Conservation (phyloP, 1,140 invertebrate species). For the Daktulosphaira vitifoliae region DNA sequence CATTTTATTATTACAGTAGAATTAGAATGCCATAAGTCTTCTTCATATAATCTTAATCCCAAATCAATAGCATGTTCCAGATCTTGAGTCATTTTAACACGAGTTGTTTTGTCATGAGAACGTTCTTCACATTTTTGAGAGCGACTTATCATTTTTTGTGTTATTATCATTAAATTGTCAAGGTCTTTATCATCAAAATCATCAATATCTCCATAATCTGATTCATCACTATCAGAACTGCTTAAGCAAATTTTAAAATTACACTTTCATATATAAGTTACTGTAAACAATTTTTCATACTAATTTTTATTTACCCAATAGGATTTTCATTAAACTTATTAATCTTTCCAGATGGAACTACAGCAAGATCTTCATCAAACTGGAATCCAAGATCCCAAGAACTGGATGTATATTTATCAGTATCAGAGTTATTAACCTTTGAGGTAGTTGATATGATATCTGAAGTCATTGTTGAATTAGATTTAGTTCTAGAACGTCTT, state of each 20-base stretch:
- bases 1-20: constrained; percentile 38
- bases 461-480: background rate
- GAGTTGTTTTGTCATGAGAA: constrained; percentile 71
- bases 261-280: constrained; percentile 38
- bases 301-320: constrained; percentile 44
- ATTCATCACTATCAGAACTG: constrained; percentile 63
- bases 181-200: constrained; percentile 89
- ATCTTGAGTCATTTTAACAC: constrained; percentile 88
- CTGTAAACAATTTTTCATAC: background rate
- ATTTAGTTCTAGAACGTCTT: constrained; percentile 10
- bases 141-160: constrained; percentile 56
- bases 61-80: constrained; percentile 90
- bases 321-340: constrained; percentile 67
- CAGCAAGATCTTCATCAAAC: constrained; percentile 90
- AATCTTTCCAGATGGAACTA: constrained; percentile 59
- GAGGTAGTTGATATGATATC: background rate
- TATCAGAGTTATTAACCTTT: constrained; percentile 40
- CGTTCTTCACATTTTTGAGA: constrained; percentile 58
- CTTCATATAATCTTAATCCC: constrained; percentile 89
- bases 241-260: constrained; percentile 38
- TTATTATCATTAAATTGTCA: constrained; percentile 91
- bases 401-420: constrained; percentile 32
- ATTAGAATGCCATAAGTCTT: constrained; percentile 50
- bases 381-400: constrained; percentile 78
- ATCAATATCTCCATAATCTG: constrained; percentile 55